phyloP scores from a whole-genome alignment of 2,113 vertebrate species.

The Ranitomeya variabilis region DNA sequence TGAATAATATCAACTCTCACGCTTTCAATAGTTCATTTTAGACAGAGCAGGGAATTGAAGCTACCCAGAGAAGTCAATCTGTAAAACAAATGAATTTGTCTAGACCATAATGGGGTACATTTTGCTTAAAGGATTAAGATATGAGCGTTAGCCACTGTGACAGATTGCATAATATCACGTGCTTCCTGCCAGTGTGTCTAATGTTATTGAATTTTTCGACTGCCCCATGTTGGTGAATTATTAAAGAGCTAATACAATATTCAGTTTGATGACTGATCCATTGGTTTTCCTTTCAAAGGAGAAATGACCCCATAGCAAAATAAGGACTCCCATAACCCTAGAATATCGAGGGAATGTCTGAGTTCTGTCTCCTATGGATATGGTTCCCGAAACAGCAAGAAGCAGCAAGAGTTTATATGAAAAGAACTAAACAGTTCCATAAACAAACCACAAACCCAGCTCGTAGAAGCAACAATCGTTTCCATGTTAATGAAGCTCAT shows the following conservation, averaged over 20 bases:
- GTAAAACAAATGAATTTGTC: constrained; percentile 49
- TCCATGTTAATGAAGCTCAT: constrained; percentile 51
- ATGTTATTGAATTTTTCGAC: constrained; percentile 70
- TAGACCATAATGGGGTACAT: constrained; percentile 44
- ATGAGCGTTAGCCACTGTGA: constrained; percentile 67
- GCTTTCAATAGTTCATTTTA: constrained; percentile 40
- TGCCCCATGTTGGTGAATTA: constrained; percentile 70
- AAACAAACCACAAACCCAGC: neutral
- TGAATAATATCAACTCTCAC: neutral
- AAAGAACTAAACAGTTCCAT: neutral
- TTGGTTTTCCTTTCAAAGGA: constrained; percentile 68
- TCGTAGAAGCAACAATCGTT: constrained; percentile 29
- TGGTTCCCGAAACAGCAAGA: constrained; percentile 31
- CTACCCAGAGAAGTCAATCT: constrained; percentile 48
- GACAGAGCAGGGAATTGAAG: constrained; percentile 46
- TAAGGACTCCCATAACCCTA: constrained; percentile 4
- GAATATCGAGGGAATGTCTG: neutral
- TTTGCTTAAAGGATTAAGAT: constrained; percentile 57
- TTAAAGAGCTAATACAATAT: constrained; percentile 76
- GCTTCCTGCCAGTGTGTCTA: constrained; percentile 65
- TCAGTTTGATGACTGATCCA: constrained; percentile 69
- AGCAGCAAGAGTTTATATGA: constrained; percentile 5
- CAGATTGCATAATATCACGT: constrained; percentile 74
- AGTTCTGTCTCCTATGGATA: neutral
- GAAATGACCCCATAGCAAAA: constrained; percentile 50